Base-by-base conservation (phyloP, 2,113 vertebrate species). In the Toxotes jaculatrix region DNA sequence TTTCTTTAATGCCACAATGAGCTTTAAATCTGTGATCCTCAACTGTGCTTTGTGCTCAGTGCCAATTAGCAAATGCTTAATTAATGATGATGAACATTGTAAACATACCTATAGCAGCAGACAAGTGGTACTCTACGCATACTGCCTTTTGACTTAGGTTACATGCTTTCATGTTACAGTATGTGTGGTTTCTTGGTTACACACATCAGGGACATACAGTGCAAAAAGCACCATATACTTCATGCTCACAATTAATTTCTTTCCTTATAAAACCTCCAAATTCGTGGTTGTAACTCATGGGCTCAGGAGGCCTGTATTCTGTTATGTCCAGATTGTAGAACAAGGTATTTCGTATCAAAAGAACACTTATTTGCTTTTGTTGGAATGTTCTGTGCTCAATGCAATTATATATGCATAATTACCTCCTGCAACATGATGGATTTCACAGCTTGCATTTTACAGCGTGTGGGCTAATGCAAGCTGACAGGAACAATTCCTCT, bases 351-450 rank as follows among this genome's bases (percentile, higher is more conserved):
- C 14, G 27, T 47, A 72, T 86, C 21, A 65, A 83, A 70, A 68
- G 70, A 36, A 64, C 67, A 74, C 83, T 87, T 87, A 87, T 93
- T 92, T 93, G 84, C 76, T 83, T 84, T 85, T 70, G 83, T 86
- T 59, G 16, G 71, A 88, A 90, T 84, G 72, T 74, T 74, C n/a
- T 49, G 66, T 88, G 84, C 86, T 86, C 79, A 57, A 91, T 85
- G 79, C 87, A 91, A 91, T 95, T 93, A 93, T 89, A 68, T 72
- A 88, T 75, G 89, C 90, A 80, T 93, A 94, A 94, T 95, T 94
- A 94, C 89, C 89, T 86, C 83, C 59, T 59, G 79, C 85, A 86
- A 90, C 86, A 88, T 93, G 92, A 94, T 94, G 89, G 89, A 95
- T 95, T 94, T 92, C 87, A 89, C 80, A 86, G 83, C 74, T 70